Base-by-base conservation (phyloP, 2,113 vertebrate species). In the Dromaius novaehollandiae region DNA sequence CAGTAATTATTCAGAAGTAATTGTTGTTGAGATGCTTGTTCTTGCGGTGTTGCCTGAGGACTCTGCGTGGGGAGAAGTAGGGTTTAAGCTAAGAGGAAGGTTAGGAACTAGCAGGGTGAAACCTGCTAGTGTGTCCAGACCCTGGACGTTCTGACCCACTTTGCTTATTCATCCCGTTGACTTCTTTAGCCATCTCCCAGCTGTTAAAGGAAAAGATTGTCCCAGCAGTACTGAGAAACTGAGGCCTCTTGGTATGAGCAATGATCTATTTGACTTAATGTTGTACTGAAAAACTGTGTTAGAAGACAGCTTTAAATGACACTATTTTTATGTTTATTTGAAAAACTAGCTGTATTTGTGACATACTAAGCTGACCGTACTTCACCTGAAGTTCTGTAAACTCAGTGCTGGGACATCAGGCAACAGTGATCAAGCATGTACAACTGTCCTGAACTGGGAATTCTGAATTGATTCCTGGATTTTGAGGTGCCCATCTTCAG, bases 361-460 rank as follows among this genome's bases (percentile, higher is more conserved):
- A 42, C 42, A 15, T 50, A 73, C 25, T 46, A 30, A 42, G 51
- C 42, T 42, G 61, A 42, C n/a, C 4, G 7, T 4, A 1, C 11
- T 46, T 77, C 38, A n/a, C 11, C 10, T 26, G 50, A 58, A 38
- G 13, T 28, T 50, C n/a, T 55, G 9, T 66, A 11, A 55, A 48
- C 25, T 7, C 2, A 13, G 0, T 28, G 46, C 25, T 10, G 46
- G 48, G 21, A 11, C 24, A 13, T 32, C 46, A 32, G 28, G 0
- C 60, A n/a, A 18, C 10, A 20, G 24, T 8, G 9, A 5, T 80
- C 12, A 75, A 79, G 50, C 17, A 5, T 1, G 14, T 36, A 6
- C 12, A 3, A 68, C 7, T 13, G 11, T 77, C 9, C 24, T 48
- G 42, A 70, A 18, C 46, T 19, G 32, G 8, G 14, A 34, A 0